Conservation (phyloP, 2,113 vertebrate species). For the Anas platyrhynchos region DNA sequence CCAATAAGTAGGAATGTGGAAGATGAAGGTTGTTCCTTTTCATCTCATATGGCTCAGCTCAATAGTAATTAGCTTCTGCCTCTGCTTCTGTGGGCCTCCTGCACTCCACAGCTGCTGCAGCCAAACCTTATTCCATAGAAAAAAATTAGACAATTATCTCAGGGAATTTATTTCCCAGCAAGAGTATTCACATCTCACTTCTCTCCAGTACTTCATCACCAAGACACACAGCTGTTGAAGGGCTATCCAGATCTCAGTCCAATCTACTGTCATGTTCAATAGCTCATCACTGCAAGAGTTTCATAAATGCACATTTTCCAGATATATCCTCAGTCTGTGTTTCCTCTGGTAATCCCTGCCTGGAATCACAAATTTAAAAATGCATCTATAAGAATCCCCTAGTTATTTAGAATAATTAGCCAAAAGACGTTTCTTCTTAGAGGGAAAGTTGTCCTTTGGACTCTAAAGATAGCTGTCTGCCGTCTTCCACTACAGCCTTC, state of each 20-base stretch:
- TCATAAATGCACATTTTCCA: not conserved
- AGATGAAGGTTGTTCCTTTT: not conserved
- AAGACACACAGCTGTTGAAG: conserved; percentile 63
- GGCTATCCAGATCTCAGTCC: conserved; percentile 63
- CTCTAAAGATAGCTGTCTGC: not conserved
- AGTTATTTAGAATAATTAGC: not conserved
- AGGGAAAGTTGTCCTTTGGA: not conserved
- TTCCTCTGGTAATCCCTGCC: conserved; percentile 31
- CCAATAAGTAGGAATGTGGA: not conserved
- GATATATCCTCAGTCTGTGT: not conserved
- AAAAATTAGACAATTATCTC: conserved; percentile 56
- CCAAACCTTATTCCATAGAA: conserved; percentile 33
- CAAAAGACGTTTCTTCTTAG: not conserved
- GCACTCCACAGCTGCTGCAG: conserved; percentile 47
- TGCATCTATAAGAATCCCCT: not conserved
- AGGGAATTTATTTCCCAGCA: conserved; percentile 65
- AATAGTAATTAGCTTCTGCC: conserved; percentile 51
- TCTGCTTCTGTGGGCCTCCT: conserved; percentile 62
- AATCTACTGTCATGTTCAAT: conserved; percentile 65
- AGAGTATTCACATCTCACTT: conserved; percentile 55
- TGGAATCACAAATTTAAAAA: conserved; percentile 20
- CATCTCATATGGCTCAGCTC: conserved; percentile 5
- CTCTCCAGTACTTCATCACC: conserved; percentile 62
- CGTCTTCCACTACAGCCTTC: not conserved
- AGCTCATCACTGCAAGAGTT: conserved; percentile 25